Conservation (phyloP, 2,797 vertebrate species). For the Argentina silus region DNA sequence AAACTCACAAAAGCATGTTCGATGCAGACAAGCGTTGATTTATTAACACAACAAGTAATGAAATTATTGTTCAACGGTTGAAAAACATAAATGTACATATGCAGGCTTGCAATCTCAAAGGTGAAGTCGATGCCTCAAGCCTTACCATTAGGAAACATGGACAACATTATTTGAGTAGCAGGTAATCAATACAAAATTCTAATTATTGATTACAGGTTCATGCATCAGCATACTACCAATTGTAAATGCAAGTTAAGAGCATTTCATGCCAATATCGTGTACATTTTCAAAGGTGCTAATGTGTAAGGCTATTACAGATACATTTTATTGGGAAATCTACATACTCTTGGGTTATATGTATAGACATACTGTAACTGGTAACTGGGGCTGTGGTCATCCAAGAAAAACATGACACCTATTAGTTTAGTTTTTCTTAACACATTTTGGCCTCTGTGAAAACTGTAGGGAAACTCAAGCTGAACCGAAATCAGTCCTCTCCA, state of each 20-base stretch:
- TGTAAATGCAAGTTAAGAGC: slow-evolving; percentile 13
- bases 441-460: too few species aligned
- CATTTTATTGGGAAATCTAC: not conserved
- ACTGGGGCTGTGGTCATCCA: not conserved
- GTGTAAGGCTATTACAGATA: not conserved
- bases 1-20: too few species aligned
- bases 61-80: too few species aligned
- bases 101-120: too few species aligned
- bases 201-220: slow-evolving; percentile 22
- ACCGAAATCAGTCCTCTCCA: not conserved
- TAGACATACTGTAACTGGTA: not conserved
- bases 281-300: slow-evolving; percentile 17
- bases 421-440: not conserved
- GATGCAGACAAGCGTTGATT: too few species aligned
- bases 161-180: too few species aligned
- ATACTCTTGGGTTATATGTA: not conserved
- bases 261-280: slow-evolving; percentile 26
- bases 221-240: slow-evolving; percentile 4
- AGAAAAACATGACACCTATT: not conserved
- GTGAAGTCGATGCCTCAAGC: too few species aligned
- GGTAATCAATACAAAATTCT: not conserved
- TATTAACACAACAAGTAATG: too few species aligned
- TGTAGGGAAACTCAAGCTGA: too few species aligned
- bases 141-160: too few species aligned
- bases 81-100: too few species aligned